Evolutionary conservation across 2,888 invertebrate genomes (phyloP).

Genomic region (Thumatha senex): DNA sequence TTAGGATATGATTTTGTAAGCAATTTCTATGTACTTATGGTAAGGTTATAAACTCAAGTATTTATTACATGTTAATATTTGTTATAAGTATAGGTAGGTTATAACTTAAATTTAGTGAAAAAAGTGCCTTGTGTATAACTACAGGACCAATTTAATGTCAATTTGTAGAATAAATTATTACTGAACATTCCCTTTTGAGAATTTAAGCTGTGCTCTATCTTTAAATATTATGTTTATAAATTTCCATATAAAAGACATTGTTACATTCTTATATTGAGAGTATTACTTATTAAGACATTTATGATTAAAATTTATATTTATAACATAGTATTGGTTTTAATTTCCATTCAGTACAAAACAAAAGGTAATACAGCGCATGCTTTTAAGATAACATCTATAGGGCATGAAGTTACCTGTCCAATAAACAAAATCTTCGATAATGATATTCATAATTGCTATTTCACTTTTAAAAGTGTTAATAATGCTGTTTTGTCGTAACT

Average conservation of each 20-base stretch:
- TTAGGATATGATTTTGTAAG: conserved; percentile 33
- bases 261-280: conserved; percentile 68
- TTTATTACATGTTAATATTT: conserved; percentile 53
- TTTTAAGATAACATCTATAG: no score
- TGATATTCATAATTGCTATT: no score
- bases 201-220: conserved; percentile 54
- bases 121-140: conserved; percentile 68
- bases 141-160: conserved; percentile 65
- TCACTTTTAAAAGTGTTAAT: no score
- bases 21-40: conserved; percentile 59
- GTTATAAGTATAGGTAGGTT: conserved; percentile 19
- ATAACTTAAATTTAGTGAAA: conserved; percentile 38
- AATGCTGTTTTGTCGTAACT: no score
- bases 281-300: conserved; percentile 72
- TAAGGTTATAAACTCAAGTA: conserved; percentile 54
- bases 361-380: no score
- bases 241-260: conserved; percentile 64
- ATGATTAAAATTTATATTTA: conserved; percentile 72
- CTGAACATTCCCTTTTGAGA: conserved; percentile 75
- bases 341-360: not conserved
- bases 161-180: conserved; percentile 58
- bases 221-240: conserved; percentile 45
- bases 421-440: no score
- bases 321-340: conserved; percentile 28
- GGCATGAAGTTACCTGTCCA: no score